Evolutionary conservation across 2,888 invertebrate species (phyloP), one percentile per base, ranked within the genome.

Genomic region (Pomacea canaliculata): DNA sequence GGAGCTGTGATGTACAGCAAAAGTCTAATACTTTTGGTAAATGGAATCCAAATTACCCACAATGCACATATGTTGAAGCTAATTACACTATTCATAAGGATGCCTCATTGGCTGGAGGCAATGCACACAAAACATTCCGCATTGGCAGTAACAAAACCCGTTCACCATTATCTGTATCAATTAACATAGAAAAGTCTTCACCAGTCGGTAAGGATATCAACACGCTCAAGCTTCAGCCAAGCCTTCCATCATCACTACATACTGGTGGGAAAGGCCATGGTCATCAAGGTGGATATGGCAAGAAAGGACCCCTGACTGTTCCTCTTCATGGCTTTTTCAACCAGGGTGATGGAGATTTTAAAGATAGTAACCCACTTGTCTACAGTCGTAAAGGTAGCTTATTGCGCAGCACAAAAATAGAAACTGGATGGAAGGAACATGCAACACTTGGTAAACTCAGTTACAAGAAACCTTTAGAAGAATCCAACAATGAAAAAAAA

Each of bases 21-120:
- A 63, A n/a, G 27, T n/a, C 63, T 10, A n/a, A 10, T 63, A 19
- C 2, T 3, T 23, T 79, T 3, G 82, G 80, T 75, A 83, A 85
- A 12, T 77, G 86, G 66, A 87, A 87, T 70, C 78, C 84, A 27
- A 84, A 85, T 5, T 56, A 56, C 51, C 77, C 87, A 87, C 79
- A 37, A 37, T 3, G 37, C 37, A 85, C 85, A 46, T 87, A 87
- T 69, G 76, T 77, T 48, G 63, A 63, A 10, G 63, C 1, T 27
- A 63, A 27, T 63, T 2, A 19, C 10, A n/a, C 63, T 19, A n/a
- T 63, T 63, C n/a, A n/a, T 27, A 63, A 63, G 19, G 63, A 63
- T 63, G 63, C 63, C 63, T 2, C 8, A 16, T 13, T 8, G 8
- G 16, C 63, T 63, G 51, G 51, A 56, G 51, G 51, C 51, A 56